A percentile compares a stretch with the other conserved stretches of the same genome.
Conservation (phyloP, 2,888 invertebrate genomes). For the Periphyllus acericola region DNA sequence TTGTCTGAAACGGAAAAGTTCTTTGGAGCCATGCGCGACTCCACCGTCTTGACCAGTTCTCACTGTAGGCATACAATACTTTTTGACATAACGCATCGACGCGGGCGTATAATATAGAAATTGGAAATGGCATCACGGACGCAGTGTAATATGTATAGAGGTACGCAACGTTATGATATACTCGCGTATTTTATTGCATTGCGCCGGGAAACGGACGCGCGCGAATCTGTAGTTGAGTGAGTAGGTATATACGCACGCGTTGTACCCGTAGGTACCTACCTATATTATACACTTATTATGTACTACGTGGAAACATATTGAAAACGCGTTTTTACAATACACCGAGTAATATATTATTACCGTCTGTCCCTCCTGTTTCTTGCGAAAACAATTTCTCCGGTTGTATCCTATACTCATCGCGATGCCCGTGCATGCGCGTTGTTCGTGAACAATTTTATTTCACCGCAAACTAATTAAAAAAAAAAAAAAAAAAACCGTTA, state of each 20-base stretch:
- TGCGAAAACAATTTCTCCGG: neutral
- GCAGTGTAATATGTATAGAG: neutral
- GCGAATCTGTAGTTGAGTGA: neutral
- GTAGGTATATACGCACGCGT: neutral
- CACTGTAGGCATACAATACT: too few species aligned
- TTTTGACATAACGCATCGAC: too few species aligned
- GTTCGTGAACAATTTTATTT: neutral
- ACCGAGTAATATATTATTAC: neutral
- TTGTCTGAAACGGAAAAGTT: too few species aligned
- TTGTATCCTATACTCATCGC: neutral
- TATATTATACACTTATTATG: neutral
- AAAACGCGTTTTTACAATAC: neutral
- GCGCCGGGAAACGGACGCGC: neutral
- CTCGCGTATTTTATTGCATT: neutral
- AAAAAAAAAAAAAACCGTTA: too few species aligned
- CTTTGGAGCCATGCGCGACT: too few species aligned
- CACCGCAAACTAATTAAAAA: neutral
- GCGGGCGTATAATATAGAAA: neutral
- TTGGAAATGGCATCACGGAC: neutral
- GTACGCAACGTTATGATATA: neutral
- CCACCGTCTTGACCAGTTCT: too few species aligned
- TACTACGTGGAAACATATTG: neutral
- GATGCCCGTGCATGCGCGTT: neutral
- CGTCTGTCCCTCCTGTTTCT: neutral
- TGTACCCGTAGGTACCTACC: neutral